These are phyloP conservation scores for Selenia dentaria DNA, from an alignment of 2,888 invertebrate genomes.

Conservation along the genomic window DNA sequence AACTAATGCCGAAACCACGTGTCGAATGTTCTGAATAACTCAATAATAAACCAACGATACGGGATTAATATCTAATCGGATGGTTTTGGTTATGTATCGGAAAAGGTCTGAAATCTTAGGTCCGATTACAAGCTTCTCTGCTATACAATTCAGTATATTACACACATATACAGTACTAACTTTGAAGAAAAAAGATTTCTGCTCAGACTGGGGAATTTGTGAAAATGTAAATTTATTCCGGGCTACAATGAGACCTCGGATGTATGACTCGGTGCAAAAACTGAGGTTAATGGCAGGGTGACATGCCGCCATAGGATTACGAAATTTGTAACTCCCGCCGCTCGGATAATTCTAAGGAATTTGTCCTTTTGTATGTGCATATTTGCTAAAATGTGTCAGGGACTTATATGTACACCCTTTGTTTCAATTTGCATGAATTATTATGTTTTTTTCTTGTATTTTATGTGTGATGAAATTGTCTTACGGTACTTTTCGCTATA, in stretches of 20 bases:
- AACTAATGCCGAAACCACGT: too few relatives aligned
- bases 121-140: too few relatives aligned
- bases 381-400: conserved; percentile 26
- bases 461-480: conserved; percentile 10
- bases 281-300: conserved; percentile 61
- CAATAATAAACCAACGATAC: too few relatives aligned
- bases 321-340: conserved; percentile 52
- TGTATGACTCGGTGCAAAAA: conserved; percentile 58
- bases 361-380: conserved; percentile 55
- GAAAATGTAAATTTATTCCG: conserved; percentile 79
- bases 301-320: conserved; percentile 60
- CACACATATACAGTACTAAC: conserved; percentile 6
- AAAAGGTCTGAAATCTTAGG: too few relatives aligned
- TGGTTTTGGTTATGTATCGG: too few relatives aligned
- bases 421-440: conserved; percentile 26
- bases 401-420: conserved; percentile 23
- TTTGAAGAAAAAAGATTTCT: conserved; percentile 59
- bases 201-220: conserved; percentile 59
- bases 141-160: too few relatives aligned
- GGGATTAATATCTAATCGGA: too few relatives aligned
- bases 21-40: too few relatives aligned
- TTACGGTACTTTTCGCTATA: too few relatives aligned
- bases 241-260: conserved; percentile 61
- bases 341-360: conserved; percentile 53
- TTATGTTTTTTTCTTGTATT: conserved; percentile 16